These are phyloP conservation scores for Clarias laeviceps DNA, from an alignment of 2,797 vertebrate genomes.

Conservation along the genomic window DNA sequence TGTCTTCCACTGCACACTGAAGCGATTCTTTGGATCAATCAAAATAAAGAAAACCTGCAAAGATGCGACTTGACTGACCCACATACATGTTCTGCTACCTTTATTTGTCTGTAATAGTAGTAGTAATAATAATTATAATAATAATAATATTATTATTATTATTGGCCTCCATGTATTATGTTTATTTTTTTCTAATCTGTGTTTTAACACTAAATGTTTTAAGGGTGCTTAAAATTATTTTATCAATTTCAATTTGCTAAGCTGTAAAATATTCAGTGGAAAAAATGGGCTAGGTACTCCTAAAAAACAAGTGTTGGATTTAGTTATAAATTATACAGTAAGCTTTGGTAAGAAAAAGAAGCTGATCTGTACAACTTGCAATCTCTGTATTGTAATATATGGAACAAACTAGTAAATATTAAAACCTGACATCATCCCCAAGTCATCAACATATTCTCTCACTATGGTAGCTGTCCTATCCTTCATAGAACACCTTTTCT, in stretches of 20 bases:
- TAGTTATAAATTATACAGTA: background rate
- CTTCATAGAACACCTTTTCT: background rate
- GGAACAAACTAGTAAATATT: conserved; percentile 20
- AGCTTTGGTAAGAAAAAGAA: background rate
- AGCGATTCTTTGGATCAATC: conserved; percentile 24
- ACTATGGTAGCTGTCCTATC: background rate
- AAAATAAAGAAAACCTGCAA: conserved; percentile 38
- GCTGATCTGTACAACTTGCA: background rate
- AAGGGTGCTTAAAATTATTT: background rate
- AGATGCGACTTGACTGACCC: conserved; percentile 41
- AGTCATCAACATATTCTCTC: background rate
- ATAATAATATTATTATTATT: conserved; percentile 4
- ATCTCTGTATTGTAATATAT: conserved; percentile 11
- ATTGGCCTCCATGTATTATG: background rate
- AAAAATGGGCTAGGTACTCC: background rate
- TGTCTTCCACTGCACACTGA: conserved; percentile 42
- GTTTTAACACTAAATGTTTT: conserved; percentile 25
- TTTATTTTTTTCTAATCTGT: background rate
- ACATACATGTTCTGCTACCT: conserved; percentile 58
- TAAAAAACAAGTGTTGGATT: background rate
- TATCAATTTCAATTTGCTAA: conserved; percentile 20
- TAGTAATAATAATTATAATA: background rate
- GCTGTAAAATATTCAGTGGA: conserved; percentile 27
- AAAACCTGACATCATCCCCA: background rate
- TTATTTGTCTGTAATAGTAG: background rate